Percentiles rank a stretch among this genome's conserved stretches.
Conservation (phyloP, 2,888 invertebrate genomes). For the Sicus ferrugineus region DNA sequence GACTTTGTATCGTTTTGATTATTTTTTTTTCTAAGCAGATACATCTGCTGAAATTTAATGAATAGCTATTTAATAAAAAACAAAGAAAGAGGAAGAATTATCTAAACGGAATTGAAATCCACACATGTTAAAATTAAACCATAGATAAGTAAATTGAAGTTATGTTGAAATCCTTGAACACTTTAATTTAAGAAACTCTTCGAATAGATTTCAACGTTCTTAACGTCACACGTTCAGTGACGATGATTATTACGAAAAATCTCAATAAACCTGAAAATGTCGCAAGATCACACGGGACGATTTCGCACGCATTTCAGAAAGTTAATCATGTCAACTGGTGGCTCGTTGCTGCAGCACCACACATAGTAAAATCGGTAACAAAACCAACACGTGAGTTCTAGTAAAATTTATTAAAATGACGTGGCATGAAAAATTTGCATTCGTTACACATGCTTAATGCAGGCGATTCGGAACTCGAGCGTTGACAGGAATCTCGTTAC, state of each 20-base stretch:
- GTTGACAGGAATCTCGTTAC: constrained; percentile 6
- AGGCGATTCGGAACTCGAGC: background rate
- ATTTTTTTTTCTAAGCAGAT: too few species aligned
- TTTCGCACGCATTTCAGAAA: constrained; percentile 12
- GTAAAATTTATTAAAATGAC: background rate
- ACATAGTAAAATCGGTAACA: background rate
- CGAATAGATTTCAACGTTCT: too few species aligned
- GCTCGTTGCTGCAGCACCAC: background rate
- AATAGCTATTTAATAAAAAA: too few species aligned
- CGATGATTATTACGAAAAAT: background rate
- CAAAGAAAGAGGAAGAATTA: too few species aligned
- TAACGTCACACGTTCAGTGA: too few species aligned
- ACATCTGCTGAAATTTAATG: too few species aligned
- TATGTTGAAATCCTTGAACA: too few species aligned
- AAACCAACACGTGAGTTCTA: background rate
- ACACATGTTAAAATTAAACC: too few species aligned
- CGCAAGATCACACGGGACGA: background rate
- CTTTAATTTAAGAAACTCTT: too few species aligned
- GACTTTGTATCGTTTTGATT: too few species aligned
- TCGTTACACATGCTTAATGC: constrained; percentile 30
- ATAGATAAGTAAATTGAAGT: too few species aligned
- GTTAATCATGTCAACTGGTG: constrained; percentile 3
- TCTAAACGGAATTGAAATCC: too few species aligned
- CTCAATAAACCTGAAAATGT: background rate
- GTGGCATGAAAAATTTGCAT: constrained; percentile 25